Base-by-base conservation (phyloP, 2,888 invertebrate genomes). In the Leptura quadrifasciata region DNA sequence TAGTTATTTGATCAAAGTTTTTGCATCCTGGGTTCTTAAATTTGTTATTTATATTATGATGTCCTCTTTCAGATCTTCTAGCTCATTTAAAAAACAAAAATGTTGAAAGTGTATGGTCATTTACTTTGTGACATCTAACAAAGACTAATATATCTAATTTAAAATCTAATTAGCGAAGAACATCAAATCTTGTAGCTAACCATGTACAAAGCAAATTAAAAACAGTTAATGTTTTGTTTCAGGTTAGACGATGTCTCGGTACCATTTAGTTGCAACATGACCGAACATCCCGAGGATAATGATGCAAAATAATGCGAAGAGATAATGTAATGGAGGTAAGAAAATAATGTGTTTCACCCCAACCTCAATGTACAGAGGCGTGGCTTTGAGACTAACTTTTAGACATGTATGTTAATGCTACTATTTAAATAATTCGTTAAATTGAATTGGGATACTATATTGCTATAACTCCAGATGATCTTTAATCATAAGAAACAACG, bases 261-360 rank as follows among this genome's bases (percentile, higher is more conserved):
- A 64, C 57, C 63, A 21, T 70, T 60, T 64, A 76, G 77, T 77
- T 76, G 78, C 80, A 81, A 81, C 82, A 82, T 84, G 83, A 82
- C 81, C 80, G 69, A 78, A 77, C 80, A 78, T 80, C 77, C 70
- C 76, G 55, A 77, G 78, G 79, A 85, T 84, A 84, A 85, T 84
- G 85, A 84, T 76, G 82, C 81, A 75, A 84, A 83, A 83, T 84
- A 84, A 85, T 85, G 84, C 82, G 81, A 79, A 75, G 80, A 84
- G 82, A 84, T 85, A 85, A 85, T 85, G 84, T 85, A 81, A 85
- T 85, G 85, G 85, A 85, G 85, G 85, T 85, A 83, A 84, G 84
- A 76, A 82, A 79, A 81, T 82, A 75, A 78, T 61, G 52, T 54
- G 12, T 68, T 57, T 55, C 27, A 31, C 20, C 20, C 55, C 55